phyloP scores from a whole-genome alignment of 2,888 invertebrate species.

The Tetrapedia diversipes region DNA sequence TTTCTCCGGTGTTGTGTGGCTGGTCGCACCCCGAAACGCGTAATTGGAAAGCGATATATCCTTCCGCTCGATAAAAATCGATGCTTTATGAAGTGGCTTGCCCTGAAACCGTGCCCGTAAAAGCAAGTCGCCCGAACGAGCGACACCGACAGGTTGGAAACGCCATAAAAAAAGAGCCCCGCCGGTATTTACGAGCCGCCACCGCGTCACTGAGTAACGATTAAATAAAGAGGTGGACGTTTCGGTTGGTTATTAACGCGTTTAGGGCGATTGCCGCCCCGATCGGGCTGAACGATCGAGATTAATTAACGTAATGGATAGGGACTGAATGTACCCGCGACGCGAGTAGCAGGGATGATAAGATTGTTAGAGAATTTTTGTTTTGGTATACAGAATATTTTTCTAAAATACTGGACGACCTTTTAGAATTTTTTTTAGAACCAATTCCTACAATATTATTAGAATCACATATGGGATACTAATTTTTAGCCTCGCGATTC shows the following conservation, averaged over 20 bases:
- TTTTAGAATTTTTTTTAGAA: too few relatives aligned
- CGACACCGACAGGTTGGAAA: slow-evolving; percentile 58
- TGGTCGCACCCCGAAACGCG: slow-evolving; percentile 55
- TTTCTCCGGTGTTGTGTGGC: slow-evolving; percentile 1
- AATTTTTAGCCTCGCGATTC: too few relatives aligned
- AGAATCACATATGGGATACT: too few relatives aligned
- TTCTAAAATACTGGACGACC: too few relatives aligned
- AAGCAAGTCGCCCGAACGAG: slow-evolving; percentile 47
- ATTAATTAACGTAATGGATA: slow-evolving; percentile 6
- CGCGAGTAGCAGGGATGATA: background rate
- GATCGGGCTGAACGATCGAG: background rate
- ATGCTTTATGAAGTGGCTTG: slow-evolving; percentile 63
- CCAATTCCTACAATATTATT: too few relatives aligned
- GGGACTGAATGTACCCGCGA: too few relatives aligned
- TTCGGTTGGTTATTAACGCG: slow-evolving; percentile 8
- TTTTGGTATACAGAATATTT: too few relatives aligned
- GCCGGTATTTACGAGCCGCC: slow-evolving; percentile 31
- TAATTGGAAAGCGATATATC: slow-evolving; percentile 74
- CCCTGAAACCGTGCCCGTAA: slow-evolving; percentile 49
- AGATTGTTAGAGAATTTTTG: background rate
- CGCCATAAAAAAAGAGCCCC: slow-evolving; percentile 37
- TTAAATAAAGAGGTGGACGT: slow-evolving; percentile 13
- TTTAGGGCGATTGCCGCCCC: background rate
- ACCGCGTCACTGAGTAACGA: slow-evolving; percentile 8
- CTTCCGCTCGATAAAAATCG: slow-evolving; percentile 61